Percentiles rank a stretch among this genome's conserved stretches.
Evolutionary conservation across 2,888 invertebrate genomes (phyloP).

Genomic region (Amiota communis): DNA sequence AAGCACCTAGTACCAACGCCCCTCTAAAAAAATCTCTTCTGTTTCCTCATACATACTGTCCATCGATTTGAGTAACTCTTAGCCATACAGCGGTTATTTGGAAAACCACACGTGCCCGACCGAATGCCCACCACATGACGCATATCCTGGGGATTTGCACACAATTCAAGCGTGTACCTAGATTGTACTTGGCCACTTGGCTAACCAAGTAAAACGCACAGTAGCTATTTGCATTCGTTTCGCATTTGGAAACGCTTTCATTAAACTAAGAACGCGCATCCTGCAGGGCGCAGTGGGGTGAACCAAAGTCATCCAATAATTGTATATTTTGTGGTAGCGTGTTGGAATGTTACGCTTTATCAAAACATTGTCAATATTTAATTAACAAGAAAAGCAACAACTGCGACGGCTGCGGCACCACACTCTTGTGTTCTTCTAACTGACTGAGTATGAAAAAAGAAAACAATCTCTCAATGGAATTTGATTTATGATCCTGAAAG

Average conservation of each 20-base stretch:
- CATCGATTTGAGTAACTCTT: background rate
- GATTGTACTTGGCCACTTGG: background rate
- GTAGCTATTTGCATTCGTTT: conserved; percentile 67
- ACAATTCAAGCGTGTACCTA: conserved; percentile 14
- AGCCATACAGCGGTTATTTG: conserved; percentile 53
- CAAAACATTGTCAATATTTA: conserved; percentile 66
- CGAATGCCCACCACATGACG: conserved; percentile 53
- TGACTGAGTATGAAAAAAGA: background rate
- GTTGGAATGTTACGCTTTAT: conserved; percentile 59
- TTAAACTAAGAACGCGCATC: conserved; percentile 53
- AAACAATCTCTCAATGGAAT: background rate
- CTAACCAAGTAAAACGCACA: conserved; percentile 47
- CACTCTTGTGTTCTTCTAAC: background rate
- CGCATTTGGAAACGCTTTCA: conserved; percentile 70
- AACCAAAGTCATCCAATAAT: background rate
- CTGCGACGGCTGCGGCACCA: too few relatives aligned
- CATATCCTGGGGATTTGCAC: conserved; percentile 33
- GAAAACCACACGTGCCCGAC: conserved; percentile 69
- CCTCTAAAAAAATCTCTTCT: background rate
- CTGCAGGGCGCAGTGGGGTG: conserved; percentile 50
- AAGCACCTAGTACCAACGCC: conserved; percentile 22
- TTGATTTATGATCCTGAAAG: too few relatives aligned
- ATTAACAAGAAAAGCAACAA: conserved; percentile 59
- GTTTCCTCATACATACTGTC: background rate
- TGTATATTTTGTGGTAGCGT: conserved; percentile 49